Conservation (phyloP, 2,797 vertebrate species). For the Rhinophrynus dorsalis region DNA sequence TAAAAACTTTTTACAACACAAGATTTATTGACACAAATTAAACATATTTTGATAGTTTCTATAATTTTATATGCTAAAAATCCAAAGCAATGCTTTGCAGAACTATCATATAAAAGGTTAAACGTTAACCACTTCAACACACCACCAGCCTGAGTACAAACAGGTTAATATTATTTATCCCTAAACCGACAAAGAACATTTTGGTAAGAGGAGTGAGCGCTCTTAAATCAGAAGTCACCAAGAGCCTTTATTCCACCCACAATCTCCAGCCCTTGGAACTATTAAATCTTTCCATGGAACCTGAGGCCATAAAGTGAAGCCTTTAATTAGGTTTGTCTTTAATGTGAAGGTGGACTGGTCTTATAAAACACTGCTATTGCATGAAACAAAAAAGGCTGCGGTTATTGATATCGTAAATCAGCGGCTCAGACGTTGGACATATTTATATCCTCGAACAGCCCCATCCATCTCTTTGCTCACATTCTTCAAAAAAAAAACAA, state of each 20-base stretch:
- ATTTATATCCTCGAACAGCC: conserved; percentile 10
- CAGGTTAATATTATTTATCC: too few species aligned
- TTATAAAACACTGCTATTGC: conserved; percentile 43
- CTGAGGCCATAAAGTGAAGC: conserved; percentile 28
- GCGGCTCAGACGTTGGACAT: conserved; percentile 7
- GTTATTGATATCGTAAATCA: conserved; percentile 48
- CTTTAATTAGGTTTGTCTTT: conserved; percentile 46
- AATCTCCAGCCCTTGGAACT: neutral
- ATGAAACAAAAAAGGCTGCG: conserved; percentile 47
- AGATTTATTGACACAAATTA: too few species aligned
- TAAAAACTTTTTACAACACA: too few species aligned
- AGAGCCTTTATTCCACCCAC: neutral
- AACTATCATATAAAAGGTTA: too few species aligned
- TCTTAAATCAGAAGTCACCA: neutral
- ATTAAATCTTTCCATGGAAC: conserved; percentile 20
- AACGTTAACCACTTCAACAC: too few species aligned
- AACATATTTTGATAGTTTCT: too few species aligned
- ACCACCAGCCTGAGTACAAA: too few species aligned
- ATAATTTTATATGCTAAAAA: too few species aligned
- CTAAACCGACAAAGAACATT: too few species aligned
- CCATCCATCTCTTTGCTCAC: conserved; percentile 1
- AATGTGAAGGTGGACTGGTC: conserved; percentile 45
- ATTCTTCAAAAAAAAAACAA: conserved; percentile 1
- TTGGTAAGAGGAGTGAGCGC: too few species aligned
- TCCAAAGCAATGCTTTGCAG: too few species aligned